Evolutionary conservation across 2,888 invertebrate genomes (phyloP).

Genomic region (Itoplectis maculator): DNA sequence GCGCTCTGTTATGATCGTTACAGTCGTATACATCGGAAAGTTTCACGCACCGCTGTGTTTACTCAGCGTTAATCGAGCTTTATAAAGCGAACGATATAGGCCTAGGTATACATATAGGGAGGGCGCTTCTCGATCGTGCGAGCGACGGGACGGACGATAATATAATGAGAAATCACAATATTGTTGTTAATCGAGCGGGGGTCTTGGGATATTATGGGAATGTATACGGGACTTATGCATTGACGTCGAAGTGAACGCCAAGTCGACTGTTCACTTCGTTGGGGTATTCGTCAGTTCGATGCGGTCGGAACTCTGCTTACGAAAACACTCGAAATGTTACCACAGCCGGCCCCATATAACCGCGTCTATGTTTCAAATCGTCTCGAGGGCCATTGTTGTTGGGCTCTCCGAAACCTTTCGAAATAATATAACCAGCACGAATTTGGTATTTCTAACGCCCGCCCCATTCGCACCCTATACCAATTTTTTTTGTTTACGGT

Average conservation of each 20-base stretch:
- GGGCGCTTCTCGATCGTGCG: conserved; percentile 24
- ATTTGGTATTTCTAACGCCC: conserved; percentile 35
- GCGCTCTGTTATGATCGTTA: conserved; percentile 17
- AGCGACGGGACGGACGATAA: conserved; percentile 46
- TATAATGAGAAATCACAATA: conserved; percentile 59
- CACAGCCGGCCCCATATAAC: conserved; percentile 69
- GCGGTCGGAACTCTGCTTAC: conserved; percentile 62
- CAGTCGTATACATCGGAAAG: conserved; percentile 2
- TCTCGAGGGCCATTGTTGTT: conserved; percentile 60
- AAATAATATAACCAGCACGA: conserved; percentile 58
- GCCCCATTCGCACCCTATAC: neutral
- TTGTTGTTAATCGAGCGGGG: conserved; percentile 56
- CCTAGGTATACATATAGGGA: conserved; percentile 3
- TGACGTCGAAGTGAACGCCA: conserved; percentile 11
- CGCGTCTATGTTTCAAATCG: conserved; percentile 70
- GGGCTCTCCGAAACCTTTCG: conserved; percentile 58
- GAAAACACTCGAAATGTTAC: conserved; percentile 74
- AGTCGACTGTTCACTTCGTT: neutral
- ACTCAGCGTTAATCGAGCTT: conserved; percentile 60
- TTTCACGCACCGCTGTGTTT: conserved; percentile 34
- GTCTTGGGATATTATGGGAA: conserved; percentile 38
- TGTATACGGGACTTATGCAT: conserved; percentile 27
- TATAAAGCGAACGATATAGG: conserved; percentile 34
- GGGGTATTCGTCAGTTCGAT: conserved; percentile 10
- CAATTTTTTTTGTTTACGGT: neutral